A percentile compares a stretch with the other conserved stretches of the same genome.
Conservation (phyloP, 2,797 vertebrate genomes). For the Gallinago solitaria region DNA sequence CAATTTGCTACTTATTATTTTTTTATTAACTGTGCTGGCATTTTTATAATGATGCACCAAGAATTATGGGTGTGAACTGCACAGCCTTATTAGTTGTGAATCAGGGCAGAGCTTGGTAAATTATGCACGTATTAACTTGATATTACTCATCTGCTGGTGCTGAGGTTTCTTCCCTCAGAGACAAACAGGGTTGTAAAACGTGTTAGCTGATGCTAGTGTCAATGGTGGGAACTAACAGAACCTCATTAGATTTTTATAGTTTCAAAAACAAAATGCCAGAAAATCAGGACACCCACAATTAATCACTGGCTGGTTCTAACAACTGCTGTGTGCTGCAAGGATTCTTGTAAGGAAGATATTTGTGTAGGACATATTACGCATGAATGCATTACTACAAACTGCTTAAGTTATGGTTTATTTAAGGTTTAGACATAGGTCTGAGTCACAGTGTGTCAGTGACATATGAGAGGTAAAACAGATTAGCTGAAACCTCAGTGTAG, state of each 20-base stretch:
- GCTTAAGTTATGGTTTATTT: not conserved
- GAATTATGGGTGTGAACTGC: slow-evolving; percentile 8
- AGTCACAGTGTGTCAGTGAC: not conserved
- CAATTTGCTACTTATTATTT: not conserved
- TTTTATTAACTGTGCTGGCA: slow-evolving; percentile 17
- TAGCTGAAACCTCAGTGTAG: not conserved
- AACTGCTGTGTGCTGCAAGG: not conserved
- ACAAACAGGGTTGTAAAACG: slow-evolving; percentile 22
- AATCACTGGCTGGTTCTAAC: not conserved
- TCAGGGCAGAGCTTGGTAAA: slow-evolving; percentile 25
- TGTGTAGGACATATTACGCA: not conserved
- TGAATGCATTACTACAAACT: not conserved
- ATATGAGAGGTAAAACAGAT: not conserved
- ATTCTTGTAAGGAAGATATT: not conserved
- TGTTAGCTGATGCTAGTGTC: not conserved
- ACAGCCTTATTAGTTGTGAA: slow-evolving; percentile 12
- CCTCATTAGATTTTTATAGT: not conserved
- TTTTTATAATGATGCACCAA: not conserved
- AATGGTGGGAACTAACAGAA: slow-evolving; percentile 18
- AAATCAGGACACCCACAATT: not conserved
- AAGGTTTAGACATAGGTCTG: not conserved
- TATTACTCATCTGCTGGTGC: slow-evolving; percentile 18
- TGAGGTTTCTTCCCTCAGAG: not conserved
- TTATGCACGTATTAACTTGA: not conserved
- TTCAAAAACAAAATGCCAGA: slow-evolving; percentile 32